A percentile compares a stretch with the other conserved stretches of the same genome.
Evolutionary conservation across 2,888 invertebrate species (phyloP).

Genomic region (Mactromeris polynyma): DNA sequence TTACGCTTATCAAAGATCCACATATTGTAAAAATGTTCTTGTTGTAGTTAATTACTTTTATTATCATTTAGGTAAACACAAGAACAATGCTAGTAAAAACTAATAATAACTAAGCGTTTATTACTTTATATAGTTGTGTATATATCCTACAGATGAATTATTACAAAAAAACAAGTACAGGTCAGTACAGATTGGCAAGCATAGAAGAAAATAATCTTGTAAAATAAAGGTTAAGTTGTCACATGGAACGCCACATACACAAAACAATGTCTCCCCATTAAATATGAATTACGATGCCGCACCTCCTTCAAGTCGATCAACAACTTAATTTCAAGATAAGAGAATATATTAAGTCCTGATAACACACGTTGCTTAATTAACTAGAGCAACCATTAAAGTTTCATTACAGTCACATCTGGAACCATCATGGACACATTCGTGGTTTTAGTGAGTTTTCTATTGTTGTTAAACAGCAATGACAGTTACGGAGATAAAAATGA

Average conservation of each 20-base stretch:
- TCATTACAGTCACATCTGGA: neutral
- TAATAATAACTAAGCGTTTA: too few species aligned
- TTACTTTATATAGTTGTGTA: conserved; percentile 74
- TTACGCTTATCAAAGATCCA: too few species aligned
- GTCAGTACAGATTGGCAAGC: conserved; percentile 81
- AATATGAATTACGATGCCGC: too few species aligned
- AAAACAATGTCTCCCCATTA: too few species aligned
- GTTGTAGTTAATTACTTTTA: too few species aligned
- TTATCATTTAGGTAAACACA: too few species aligned
- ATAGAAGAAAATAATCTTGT: conserved; percentile 70
- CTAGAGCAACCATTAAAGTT: neutral
- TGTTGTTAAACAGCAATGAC: neutral
- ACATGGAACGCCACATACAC: too few species aligned
- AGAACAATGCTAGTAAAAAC: too few species aligned
- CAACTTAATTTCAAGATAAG: neutral
- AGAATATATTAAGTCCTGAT: neutral
- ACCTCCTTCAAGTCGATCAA: too few species aligned
- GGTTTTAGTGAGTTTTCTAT: neutral
- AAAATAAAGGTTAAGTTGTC: too few species aligned
- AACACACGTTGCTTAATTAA: neutral
- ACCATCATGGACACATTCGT: neutral
- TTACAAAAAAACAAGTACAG: conserved; percentile 78
- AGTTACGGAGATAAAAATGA: neutral
- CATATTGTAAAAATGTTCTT: too few species aligned
- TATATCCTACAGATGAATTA: conserved; percentile 81